Evolutionary conservation across 2,888 invertebrate species (phyloP), one percentile per base, ranked within the genome.

Genomic region (Plagodis dolabraria): DNA sequence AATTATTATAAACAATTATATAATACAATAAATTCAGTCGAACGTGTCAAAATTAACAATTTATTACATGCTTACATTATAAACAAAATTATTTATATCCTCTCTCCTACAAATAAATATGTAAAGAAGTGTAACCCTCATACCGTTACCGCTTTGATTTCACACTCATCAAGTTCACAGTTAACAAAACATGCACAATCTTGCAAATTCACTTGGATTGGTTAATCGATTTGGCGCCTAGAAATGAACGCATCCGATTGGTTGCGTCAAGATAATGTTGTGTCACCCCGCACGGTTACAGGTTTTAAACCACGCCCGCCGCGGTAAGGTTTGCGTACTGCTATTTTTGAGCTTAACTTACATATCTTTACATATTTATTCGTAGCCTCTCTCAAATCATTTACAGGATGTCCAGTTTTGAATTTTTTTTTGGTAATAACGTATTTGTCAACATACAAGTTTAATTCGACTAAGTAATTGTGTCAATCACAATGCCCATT

Each of bases 1-100:
- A 63, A 54, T 53, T 36, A 50, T 63, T 64, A 74, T 77, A 77
- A 71, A 70, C 74, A 75, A 78, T 71, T 73, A 77, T 76, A 77
- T 77, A 76, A 83, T 83, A 85, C 81, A 86, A 84, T 80, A 83
- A 83, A 80, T 79, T 83, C 87, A 87, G 83, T 85, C 87, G 80
- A 80, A 76, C 84, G 79, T 79, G 76, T 82, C 80, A 83, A 87
- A 90, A 87, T 86, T 79, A 89, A 89, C 87, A 88, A 86, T 85
- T 86, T 83, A 83, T 82, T 86, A 86, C 75, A 86, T 62, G 60
- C 63, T 59, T 43, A 12, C 12, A 43, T 77, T 86, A 80, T 82
- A 87, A 91, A 89, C 87, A 87, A 89, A 89, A 89, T 87, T 85
- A 56, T 56, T 56, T 46, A 56, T 46, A 53, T 56, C 52, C 49